Evolutionary conservation across 2,797 vertebrate species (phyloP).

Genomic region (Malurus splendens): DNA sequence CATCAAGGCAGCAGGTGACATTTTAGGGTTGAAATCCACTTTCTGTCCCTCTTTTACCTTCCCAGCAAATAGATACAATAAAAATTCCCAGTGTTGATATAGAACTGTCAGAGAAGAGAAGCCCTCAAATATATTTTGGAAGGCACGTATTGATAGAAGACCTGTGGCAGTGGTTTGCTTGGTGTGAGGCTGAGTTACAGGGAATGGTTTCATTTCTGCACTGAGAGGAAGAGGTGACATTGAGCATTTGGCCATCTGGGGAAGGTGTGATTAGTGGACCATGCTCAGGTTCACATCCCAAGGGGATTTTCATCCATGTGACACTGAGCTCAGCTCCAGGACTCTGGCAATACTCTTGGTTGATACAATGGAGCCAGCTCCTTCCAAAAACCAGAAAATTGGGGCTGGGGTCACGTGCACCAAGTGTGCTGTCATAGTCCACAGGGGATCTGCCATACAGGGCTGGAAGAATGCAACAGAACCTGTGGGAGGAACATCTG

Average conservation of each 20-base stretch:
- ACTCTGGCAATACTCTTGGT: background rate
- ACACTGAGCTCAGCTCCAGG: background rate
- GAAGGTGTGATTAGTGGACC: background rate
- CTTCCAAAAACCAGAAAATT: background rate
- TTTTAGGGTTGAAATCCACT: background rate
- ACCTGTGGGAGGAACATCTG: background rate
- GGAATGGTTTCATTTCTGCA: background rate
- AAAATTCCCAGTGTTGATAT: background rate
- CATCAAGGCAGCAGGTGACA: background rate
- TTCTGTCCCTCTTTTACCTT: background rate
- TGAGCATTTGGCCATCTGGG: background rate
- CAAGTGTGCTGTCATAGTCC: background rate
- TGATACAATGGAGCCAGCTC: background rate
- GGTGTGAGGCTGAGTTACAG: background rate
- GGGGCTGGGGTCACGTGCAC: accelerated
- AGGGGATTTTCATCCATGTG: background rate
- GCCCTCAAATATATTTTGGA: background rate
- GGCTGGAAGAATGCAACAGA: background rate
- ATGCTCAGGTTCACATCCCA: background rate
- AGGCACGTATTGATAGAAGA: background rate
- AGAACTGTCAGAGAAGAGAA: background rate
- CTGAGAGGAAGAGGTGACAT: background rate
- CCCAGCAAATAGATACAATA: background rate
- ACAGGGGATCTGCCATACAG: background rate
- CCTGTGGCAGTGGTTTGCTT: background rate